Evolutionary conservation across 2,888 invertebrate species (phyloP).

Genomic region (Ethmia dodecea): DNA sequence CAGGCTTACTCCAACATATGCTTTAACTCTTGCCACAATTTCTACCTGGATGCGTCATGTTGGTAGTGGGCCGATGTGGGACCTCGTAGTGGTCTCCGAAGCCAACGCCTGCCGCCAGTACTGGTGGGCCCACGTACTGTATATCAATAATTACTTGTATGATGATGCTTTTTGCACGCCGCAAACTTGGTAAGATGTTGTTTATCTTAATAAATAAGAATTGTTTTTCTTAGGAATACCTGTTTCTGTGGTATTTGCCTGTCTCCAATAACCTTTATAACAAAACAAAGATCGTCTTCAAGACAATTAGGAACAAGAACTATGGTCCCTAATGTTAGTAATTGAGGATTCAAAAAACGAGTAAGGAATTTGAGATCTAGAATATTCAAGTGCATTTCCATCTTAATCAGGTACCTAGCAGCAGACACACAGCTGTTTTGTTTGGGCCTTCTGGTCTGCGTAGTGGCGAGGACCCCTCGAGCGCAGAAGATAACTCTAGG

Average conservation of each 20-base stretch:
- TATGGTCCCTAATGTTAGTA: too few relatives aligned
- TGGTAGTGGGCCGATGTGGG: constrained; percentile 58
- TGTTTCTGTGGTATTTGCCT: not conserved
- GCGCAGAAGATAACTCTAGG: constrained; percentile 29
- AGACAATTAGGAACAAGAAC: too few relatives aligned
- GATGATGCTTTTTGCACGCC: constrained; percentile 42
- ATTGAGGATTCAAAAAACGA: too few relatives aligned
- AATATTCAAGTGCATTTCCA: not conserved
- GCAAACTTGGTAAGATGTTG: constrained; percentile 52
- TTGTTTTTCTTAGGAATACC: not conserved
- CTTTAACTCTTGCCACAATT: constrained; percentile 46
- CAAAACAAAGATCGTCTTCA: too few relatives aligned
- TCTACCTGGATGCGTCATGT: constrained; percentile 48
- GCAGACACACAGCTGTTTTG: constrained; percentile 67
- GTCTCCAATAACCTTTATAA: not conserved
- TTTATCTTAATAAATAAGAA: not conserved
- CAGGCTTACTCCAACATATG: constrained; percentile 61
- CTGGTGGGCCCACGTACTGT: constrained; percentile 69
- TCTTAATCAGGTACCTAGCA: constrained; percentile 55
- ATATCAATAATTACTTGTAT: constrained; percentile 63
- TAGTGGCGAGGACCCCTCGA: constrained; percentile 31
- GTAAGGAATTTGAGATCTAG: not conserved
- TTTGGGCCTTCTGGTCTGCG: constrained; percentile 48
- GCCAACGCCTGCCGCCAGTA: constrained; percentile 48
- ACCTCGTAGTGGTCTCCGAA: constrained; percentile 42